Evolutionary conservation across 2,888 invertebrate species (phyloP).

Genomic region (Phyllotreta striolata): DNA sequence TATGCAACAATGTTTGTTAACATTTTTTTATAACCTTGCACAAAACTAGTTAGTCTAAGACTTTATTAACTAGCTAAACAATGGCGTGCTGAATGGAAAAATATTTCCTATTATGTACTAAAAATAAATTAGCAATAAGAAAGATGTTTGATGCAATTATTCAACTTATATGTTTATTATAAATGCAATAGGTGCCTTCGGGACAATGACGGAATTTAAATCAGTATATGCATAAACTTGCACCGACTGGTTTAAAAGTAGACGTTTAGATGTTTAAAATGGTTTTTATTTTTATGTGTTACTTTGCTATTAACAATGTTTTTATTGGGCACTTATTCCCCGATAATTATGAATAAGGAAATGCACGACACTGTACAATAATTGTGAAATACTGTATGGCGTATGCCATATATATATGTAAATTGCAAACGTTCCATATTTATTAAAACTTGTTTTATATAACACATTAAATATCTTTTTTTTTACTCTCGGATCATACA

Average conservation of each 20-base stretch:
- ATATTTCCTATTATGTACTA: conserved; percentile 1
- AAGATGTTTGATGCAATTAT: conserved; percentile 1
- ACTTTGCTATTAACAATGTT: too few species aligned
- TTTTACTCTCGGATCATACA: conserved; percentile 30
- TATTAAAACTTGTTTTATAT: conserved; percentile 37
- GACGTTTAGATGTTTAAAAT: too few species aligned
- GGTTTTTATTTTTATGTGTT: too few species aligned
- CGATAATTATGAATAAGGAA: neutral
- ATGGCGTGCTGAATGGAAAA: conserved; percentile 13
- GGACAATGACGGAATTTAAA: conserved; percentile 11
- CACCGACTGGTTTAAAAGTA: neutral
- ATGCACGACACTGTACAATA: conserved; percentile 15
- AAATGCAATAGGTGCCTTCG: conserved; percentile 8
- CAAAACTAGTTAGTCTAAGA: conserved; percentile 42
- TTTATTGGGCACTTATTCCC: conserved; percentile 2
- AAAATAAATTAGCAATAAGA: neutral
- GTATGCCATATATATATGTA: conserved; percentile 31
- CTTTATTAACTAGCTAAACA: conserved; percentile 29
- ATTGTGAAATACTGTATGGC: conserved; percentile 35
- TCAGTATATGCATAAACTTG: conserved; percentile 2
- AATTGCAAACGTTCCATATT: conserved; percentile 33
- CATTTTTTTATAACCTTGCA: conserved; percentile 49
- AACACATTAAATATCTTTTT: conserved; percentile 28
- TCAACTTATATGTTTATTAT: conserved; percentile 7
- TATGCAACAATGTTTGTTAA: conserved; percentile 32